phyloP scores from a whole-genome alignment of 2,113 vertebrate species.

The Pomatostomus ruficeps region DNA sequence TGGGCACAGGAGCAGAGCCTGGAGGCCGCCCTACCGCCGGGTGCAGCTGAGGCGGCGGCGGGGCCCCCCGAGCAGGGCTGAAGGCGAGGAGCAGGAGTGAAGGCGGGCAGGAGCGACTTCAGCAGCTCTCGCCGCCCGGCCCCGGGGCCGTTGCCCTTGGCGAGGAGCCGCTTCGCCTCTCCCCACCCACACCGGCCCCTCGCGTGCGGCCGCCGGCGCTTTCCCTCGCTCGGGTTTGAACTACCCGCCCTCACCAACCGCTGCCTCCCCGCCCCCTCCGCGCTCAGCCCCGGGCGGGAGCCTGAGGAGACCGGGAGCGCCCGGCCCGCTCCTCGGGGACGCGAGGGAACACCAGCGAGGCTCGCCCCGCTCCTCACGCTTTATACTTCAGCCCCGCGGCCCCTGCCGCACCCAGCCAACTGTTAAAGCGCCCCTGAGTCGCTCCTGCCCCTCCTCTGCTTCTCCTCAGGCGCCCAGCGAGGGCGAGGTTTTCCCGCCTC shows the following conservation, averaged over 20 bases:
- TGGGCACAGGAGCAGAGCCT: not conserved
- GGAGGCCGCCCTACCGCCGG: not conserved
- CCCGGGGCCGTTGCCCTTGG: conserved; percentile 31
- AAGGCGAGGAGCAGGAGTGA: not conserved
- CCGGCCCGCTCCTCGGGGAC: fast-evolving
- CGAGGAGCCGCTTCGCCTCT: not conserved
- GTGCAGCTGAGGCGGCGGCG: not conserved
- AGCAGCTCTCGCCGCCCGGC: not conserved
- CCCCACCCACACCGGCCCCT: not conserved
- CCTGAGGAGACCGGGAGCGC: fast-evolving
- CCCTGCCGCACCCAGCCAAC: not conserved
- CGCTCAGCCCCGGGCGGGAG: not conserved
- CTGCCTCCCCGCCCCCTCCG: not conserved
- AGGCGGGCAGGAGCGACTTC: not conserved
- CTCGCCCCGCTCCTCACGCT: not conserved
- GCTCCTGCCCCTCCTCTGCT: no score
- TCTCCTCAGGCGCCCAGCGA: not conserved
- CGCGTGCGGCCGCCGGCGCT: not conserved
- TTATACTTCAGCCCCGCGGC: not conserved
- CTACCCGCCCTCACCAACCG: conserved; percentile 63
- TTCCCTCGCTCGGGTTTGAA: conserved; percentile 67
- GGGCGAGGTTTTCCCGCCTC: not conserved
- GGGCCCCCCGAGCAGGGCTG: not conserved
- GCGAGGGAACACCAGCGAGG: fast-evolving
- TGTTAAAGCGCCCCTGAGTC: not conserved